These are phyloP conservation scores for Philotrypesis tridentata DNA, from an alignment of 1,140 invertebrate genomes.

Conservation along the genomic window DNA sequence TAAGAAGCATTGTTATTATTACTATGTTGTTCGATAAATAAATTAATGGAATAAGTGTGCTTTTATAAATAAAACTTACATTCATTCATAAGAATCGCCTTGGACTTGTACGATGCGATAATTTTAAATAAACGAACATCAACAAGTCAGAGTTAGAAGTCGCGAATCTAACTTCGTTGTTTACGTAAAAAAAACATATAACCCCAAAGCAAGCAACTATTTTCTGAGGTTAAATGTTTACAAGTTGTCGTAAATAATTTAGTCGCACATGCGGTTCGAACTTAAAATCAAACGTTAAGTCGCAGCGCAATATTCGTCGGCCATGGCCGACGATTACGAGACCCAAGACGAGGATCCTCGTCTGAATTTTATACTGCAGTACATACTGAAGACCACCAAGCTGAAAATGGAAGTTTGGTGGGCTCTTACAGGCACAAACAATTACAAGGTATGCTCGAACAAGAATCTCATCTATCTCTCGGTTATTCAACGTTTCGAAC, in stretches of 20 bases:
- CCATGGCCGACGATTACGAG: constrained; percentile 53
- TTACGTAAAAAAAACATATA: not conserved
- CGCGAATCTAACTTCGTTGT: constrained; percentile 1
- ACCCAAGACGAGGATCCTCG: constrained; percentile 62
- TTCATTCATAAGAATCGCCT: not conserved
- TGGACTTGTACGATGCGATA: not conserved
- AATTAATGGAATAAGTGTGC: too few relatives aligned
- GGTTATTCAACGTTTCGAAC: not conserved
- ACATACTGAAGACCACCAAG: constrained; percentile 62
- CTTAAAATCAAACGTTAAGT: not conserved
- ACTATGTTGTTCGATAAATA: too few relatives aligned
- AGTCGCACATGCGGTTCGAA: not conserved
- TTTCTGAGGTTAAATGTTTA: not conserved
- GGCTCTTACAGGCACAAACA: constrained; percentile 82
- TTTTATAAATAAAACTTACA: too few relatives aligned
- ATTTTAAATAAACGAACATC: constrained; percentile 27
- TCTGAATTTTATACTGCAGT: constrained; percentile 64
- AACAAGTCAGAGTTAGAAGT: not conserved
- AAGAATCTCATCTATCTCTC: not conserved
- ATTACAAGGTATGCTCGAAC: constrained; percentile 73
- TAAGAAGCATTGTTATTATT: not conserved
- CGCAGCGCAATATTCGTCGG: not conserved
- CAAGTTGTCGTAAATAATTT: not conserved
- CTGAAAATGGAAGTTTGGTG: constrained; percentile 85
- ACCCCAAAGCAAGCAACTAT: not conserved